Conservation (phyloP, 2,888 invertebrate genomes). For the Cheilosia soror region DNA sequence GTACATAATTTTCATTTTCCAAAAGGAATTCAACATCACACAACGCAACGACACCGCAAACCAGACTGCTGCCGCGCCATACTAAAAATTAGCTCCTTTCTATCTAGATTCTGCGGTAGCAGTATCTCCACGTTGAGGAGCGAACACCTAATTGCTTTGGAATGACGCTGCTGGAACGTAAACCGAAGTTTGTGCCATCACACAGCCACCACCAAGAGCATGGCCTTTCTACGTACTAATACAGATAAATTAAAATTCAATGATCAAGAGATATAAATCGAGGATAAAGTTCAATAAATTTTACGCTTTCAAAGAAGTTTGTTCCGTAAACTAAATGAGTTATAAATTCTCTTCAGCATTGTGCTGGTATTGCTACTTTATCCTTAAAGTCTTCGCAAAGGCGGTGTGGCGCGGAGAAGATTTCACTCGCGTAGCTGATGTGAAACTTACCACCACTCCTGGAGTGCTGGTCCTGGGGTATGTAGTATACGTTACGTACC, state of each 20-base stretch:
- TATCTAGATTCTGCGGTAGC: conserved; percentile 18
- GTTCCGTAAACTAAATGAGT: conserved; percentile 76
- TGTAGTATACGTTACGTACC: too few species aligned
- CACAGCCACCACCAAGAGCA: conserved; percentile 9
- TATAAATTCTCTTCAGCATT: conserved; percentile 70
- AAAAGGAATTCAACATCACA: conserved; percentile 16
- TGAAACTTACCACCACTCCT: conserved; percentile 27
- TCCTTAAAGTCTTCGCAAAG: conserved; percentile 15
- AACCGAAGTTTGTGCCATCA: conserved; percentile 24
- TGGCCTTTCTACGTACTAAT: conserved; percentile 20
- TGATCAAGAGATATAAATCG: conserved; percentile 76
- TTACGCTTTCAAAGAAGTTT: conserved; percentile 74
- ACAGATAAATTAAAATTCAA: conserved; percentile 76
- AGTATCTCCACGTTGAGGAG: conserved; percentile 13
- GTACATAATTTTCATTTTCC: background rate
- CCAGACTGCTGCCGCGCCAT: conserved; percentile 2
- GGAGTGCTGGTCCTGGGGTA: background rate
- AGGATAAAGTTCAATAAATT: conserved; percentile 76
- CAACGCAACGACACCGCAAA: conserved; percentile 15
- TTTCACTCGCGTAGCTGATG: conserved; percentile 8
- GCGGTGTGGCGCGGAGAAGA: conserved; percentile 1
- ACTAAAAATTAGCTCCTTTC: conserved; percentile 37
- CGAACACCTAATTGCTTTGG: conserved; percentile 50
- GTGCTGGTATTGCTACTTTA: conserved; percentile 49
- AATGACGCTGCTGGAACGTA: conserved; percentile 29